Conservation (phyloP, 2,797 vertebrate genomes). For the Sebastes nivosus region DNA sequence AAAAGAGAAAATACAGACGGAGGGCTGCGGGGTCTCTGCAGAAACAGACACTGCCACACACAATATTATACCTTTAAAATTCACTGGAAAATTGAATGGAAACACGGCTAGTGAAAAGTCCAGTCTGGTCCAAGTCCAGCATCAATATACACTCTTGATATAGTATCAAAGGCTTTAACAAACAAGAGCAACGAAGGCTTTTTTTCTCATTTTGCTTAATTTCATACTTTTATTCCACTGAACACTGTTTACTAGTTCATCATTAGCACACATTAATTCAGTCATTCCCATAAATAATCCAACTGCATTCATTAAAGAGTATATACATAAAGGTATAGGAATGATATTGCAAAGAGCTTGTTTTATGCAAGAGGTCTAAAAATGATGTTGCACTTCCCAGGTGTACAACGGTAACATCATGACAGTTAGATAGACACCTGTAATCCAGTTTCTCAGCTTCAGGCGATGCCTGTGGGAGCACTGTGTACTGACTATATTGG, state of each 20-base stretch:
- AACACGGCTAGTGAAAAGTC: no score
- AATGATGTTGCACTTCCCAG: not conserved
- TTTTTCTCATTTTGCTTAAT: not conserved
- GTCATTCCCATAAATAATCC: not conserved
- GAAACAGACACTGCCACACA: no score
- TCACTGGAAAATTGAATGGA: not conserved
- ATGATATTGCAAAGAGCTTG: not conserved
- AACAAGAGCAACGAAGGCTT: not conserved
- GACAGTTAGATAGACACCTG: constrained; percentile 11
- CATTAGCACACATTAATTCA: constrained; percentile 4
- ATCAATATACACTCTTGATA: not conserved
- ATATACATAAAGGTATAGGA: not conserved
- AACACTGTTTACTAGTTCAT: not conserved
- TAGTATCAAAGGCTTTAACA: not conserved
- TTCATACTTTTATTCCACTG: not conserved
- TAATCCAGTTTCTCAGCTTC: constrained; percentile 8
- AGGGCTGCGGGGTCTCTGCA: no score
- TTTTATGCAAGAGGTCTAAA: not conserved
- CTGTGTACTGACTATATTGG: not conserved
- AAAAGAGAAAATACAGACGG: no score
- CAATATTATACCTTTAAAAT: no score
- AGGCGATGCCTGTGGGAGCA: constrained; percentile 13
- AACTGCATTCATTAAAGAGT: not conserved
- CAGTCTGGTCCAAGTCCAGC: no score
- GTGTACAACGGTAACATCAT: not conserved